Evolutionary conservation across 2,113 vertebrate genomes (phyloP), one percentile per base, ranked within the genome.

Genomic region (Chroicocephalus ridibundus): DNA sequence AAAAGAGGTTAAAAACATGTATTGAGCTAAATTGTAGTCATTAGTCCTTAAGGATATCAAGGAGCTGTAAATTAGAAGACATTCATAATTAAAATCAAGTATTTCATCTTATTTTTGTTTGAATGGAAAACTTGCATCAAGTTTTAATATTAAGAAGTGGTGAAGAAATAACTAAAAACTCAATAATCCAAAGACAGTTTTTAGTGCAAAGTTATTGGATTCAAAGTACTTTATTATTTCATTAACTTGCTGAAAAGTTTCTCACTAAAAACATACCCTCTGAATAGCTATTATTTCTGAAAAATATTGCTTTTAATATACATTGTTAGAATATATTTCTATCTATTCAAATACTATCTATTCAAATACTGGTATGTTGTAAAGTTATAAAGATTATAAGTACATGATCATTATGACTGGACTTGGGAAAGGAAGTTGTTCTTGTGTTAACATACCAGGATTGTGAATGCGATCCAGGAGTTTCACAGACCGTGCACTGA

Each of bases 391-490:
- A 81, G 72, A 74, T 69, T 9, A 77, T 17, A 51, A 22, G 44
- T 9, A 64, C 2, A 4, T 15, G 26, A 51, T 44, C 24, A 68
- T 49, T 44, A 58, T 1, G 4, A 22, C 24, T 34, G 51, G 55
- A 32, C 42, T 65, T 6, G 26, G 18, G 74, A 57, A 49, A 93
- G 52, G 51, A 47, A 75, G 10, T 4, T 24, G n/a, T n/a, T 66
- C 31, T 57, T 49, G 26, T 8, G 62, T 71, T 51, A 68, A 98
- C 99, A 75, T 98, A 99, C 99, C 99, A 10, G 99, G 99, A 97
- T 99, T 99, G 97, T 99, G 99, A 90, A 99, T 99, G 66, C 99
- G 99, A 96, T 99, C 99, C 97, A 99, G 97, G 15, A 99, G 98
- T 97, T 99, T 99, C 96, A 99, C 99, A 1, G 99, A 99, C 13